A percentile compares a stretch with the other conserved stretches of the same genome.
Conservation (phyloP, 2,797 vertebrate genomes). For the Enteromius paludinosus region DNA sequence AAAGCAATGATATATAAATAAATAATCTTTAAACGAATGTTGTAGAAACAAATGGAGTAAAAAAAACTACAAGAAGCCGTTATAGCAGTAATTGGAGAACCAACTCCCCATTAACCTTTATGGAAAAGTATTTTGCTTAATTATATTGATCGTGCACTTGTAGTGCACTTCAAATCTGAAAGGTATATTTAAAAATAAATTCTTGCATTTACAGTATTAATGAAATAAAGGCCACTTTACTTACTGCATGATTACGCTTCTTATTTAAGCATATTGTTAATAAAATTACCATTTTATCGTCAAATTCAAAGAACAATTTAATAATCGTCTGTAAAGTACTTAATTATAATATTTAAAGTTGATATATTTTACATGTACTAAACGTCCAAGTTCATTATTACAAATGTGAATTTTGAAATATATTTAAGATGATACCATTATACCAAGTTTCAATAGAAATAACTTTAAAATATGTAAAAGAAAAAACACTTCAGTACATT, state of each 20-base stretch:
- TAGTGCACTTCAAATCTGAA: too few relatives aligned
- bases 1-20: background rate
- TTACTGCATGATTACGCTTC: background rate
- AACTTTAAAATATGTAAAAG: too few relatives aligned
- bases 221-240: background rate
- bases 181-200: too few relatives aligned
- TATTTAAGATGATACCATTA: background rate
- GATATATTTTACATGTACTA: background rate
- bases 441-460: too few relatives aligned
- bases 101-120: background rate
- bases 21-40: background rate
- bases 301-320: background rate
- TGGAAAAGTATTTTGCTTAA: background rate
- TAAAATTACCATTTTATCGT: background rate
- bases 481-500: background rate
- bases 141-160: too few relatives aligned
- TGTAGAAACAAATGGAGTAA: background rate
- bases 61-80: background rate
- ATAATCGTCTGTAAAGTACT: background rate
- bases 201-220: background rate
- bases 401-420: background rate
- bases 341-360: background rate
- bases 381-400: background rate
- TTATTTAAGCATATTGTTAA: too few relatives aligned
- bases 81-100: background rate